A percentile compares a stretch with the other conserved stretches of the same genome.
phyloP scores from a whole-genome alignment of 2,888 invertebrate species.

The Leptopterna dolabrata region DNA sequence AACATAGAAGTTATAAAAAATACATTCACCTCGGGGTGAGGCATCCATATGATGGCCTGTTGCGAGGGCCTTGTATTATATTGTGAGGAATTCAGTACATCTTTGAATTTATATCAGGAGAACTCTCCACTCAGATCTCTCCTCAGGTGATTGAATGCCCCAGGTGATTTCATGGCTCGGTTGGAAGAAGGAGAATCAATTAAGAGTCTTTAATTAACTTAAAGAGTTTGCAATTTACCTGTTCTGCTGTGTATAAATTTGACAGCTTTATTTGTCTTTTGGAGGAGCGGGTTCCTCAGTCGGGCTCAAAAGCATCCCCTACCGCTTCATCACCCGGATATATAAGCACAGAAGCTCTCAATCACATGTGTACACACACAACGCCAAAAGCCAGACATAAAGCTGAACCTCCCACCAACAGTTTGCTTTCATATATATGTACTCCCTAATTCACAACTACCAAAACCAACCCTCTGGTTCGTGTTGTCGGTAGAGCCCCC shows the following conservation, averaged over 20 bases:
- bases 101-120: too few species aligned
- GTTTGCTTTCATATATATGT: neutral
- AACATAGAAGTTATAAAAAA: too few species aligned
- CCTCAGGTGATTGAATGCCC: neutral
- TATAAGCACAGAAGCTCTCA: slow-evolving; percentile 7
- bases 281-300: neutral
- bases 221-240: neutral
- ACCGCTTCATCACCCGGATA: neutral
- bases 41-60: too few species aligned
- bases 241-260: neutral
- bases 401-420: neutral
- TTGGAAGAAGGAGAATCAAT: neutral
- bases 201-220: neutral
- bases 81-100: too few species aligned
- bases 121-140: too few species aligned
- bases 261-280: neutral
- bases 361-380: slow-evolving; percentile 1
- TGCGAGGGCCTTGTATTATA: too few species aligned
- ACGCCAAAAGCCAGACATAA: neutral
- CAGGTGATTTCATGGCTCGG: neutral
- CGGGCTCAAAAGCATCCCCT: neutral
- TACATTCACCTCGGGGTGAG: too few species aligned
- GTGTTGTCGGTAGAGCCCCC: slow-evolving; percentile 1
- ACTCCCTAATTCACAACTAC: neutral
- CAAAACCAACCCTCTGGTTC: neutral